phyloP scores from a whole-genome alignment of 2,797 vertebrate genomes.

The Eutrigla gurnardus region DNA sequence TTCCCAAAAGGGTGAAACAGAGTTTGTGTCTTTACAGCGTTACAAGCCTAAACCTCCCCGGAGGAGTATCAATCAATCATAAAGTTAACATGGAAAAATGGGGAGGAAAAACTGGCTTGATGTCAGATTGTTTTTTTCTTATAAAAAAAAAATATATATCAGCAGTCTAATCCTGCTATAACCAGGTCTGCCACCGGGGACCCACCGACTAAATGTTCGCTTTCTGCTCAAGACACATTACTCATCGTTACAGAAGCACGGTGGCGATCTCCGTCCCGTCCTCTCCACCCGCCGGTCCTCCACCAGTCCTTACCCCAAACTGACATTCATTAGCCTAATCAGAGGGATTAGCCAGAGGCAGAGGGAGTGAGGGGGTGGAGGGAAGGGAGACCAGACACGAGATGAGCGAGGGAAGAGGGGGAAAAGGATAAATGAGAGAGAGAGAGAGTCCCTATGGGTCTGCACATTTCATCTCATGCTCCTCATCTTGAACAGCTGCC shows the following conservation, averaged over 20 bases:
- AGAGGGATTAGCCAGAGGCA: conserved; percentile 71
- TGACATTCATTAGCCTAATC: conserved; percentile 77
- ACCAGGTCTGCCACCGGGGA: conserved; percentile 42
- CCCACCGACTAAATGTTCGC: conserved; percentile 18
- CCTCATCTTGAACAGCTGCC: conserved; percentile 63
- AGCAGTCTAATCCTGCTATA: conserved; percentile 36
- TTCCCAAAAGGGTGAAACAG: conserved; percentile 39
- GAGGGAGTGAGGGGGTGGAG: conserved; percentile 13
- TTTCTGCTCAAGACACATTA: conserved; percentile 58
- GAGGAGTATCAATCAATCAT: conserved; percentile 24
- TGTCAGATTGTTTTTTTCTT: background rate
- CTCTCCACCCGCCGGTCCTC: conserved; percentile 51
- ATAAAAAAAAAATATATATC: conserved; percentile 10
- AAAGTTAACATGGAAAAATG: conserved; percentile 14
- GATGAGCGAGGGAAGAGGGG: conserved; percentile 17
- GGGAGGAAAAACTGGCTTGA: conserved; percentile 9
- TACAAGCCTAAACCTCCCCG: background rate
- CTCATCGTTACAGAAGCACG: conserved; percentile 64
- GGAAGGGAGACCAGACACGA: conserved; percentile 27
- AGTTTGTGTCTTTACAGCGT: conserved; percentile 10
- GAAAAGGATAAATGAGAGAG: conserved; percentile 42
- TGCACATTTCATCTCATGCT: conserved; percentile 63
- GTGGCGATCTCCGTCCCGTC: conserved; percentile 41
- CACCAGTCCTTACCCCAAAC: conserved; percentile 48
- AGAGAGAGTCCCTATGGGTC: conserved; percentile 42